Base-by-base conservation (phyloP, 2,888 invertebrate species). In the Lumbricus terrestris region DNA sequence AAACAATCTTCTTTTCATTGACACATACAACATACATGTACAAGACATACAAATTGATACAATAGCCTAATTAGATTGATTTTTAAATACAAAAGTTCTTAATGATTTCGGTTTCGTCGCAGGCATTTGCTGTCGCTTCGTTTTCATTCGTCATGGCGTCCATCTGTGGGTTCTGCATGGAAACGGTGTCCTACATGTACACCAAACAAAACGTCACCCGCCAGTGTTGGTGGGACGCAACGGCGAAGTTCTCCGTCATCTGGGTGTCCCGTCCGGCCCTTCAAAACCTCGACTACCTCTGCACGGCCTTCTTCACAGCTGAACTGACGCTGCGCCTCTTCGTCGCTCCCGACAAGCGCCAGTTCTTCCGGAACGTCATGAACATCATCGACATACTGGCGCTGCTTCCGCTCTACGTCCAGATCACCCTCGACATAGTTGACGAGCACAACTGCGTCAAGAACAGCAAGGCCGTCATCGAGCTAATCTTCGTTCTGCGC, bases 401-500 rank as follows among this genome's bases (percentile, higher is more conserved):
- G 1, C 92, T 94, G 34, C 93, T 94, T 91, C 94, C 94, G 54
- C 93, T 94, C 35, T 94, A 94, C 91, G 94, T 94, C 91, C 94
- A 94, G 91, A 93, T 94, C 54, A 93, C 94, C 89, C 92, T 94
- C 34, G 93, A 93, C 91, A 92, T 93, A 90, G 93, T 93, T 11
- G 93, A 93, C 82, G 92, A 93, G 42, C 92, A 94, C 90, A 93
- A 93, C 37, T 94, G 94, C 91, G 93, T 94, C 89, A 92, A 93
- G 85, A 94, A 93, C 91, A 93, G 94, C 91, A 92, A 93, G 16
- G 93, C 94, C 29, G 93, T 94, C 91, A 93, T 94, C 88, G 94
- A 94, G 91, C 93, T 94, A 69, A 94, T 95, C 92, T 95, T 95
- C 92, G 95, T 95, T 91, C 93, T 95, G 92, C 94, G 95, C 88